Percentiles rank a stretch among this genome's conserved stretches.
Conservation (phyloP, 2,113 vertebrate species). For the Hyperopisus bebe region DNA sequence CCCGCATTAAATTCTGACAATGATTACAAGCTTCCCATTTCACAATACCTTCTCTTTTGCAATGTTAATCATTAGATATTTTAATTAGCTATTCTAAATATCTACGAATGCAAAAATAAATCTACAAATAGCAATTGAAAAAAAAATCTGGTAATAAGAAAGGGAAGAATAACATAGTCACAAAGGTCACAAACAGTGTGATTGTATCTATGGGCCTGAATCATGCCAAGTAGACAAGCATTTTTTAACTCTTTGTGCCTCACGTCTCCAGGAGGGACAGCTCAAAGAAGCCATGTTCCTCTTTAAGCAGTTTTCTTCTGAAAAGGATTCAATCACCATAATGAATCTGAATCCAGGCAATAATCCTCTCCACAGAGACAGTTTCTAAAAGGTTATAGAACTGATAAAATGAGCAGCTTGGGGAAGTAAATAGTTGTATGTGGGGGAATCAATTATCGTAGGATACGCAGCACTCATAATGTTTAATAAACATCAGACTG, state of each 20-base stretch:
- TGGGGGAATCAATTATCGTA: slow-evolving; percentile 78
- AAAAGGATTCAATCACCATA: slow-evolving; percentile 90
- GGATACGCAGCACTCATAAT: slow-evolving; percentile 76
- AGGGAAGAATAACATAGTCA: slow-evolving; percentile 55
- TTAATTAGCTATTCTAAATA: slow-evolving; percentile 78
- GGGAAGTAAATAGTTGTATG: slow-evolving; percentile 77
- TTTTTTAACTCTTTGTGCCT: slow-evolving; percentile 78
- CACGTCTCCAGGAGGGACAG: slow-evolving; percentile 69
- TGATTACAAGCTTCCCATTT: slow-evolving; percentile 41
- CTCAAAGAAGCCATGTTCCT: slow-evolving; percentile 62
- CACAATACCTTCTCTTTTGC: slow-evolving; percentile 49
- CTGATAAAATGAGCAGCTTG: slow-evolving; percentile 84
- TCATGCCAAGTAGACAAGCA: slow-evolving; percentile 85
- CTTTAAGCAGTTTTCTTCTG: slow-evolving; percentile 85
- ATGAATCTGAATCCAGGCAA: slow-evolving; percentile 85
- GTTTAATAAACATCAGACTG: slow-evolving; percentile 77
- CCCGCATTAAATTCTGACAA: slow-evolving; percentile 43
- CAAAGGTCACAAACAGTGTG: slow-evolving; percentile 84
- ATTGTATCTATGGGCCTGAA: slow-evolving; percentile 83
- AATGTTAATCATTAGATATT: slow-evolving; percentile 86
- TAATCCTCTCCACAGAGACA: slow-evolving; percentile 83
- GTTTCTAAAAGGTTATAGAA: slow-evolving; percentile 88
- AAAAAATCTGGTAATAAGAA: slow-evolving; percentile 37
- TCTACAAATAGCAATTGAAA: slow-evolving; percentile 60
- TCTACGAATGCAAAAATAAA: slow-evolving; percentile 67